Evolutionary conservation across 2,113 vertebrate genomes (phyloP).

Genomic region (Dinomys branickii): DNA sequence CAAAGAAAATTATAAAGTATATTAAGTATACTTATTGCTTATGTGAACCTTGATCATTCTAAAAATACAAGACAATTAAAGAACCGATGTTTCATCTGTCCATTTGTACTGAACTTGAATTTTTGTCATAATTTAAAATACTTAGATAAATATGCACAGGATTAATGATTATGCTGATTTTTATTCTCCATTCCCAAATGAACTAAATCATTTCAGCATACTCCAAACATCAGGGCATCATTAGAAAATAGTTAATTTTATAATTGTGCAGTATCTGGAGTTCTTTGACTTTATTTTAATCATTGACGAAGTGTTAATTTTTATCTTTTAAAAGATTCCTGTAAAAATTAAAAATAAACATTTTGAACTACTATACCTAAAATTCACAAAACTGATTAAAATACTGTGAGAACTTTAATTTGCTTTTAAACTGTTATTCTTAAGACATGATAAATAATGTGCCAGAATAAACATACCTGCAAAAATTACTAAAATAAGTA

Average conservation of each 20-base stretch:
- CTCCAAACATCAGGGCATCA: not conserved
- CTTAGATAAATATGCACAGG: not conserved
- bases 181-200: not conserved
- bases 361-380: not conserved
- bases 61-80: not conserved
- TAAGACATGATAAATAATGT: conserved; percentile 47
- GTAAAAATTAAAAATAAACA: not conserved
- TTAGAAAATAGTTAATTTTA: not conserved
- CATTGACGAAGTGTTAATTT: conserved; percentile 11
- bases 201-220: not conserved
- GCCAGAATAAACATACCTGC: conserved; percentile 56
- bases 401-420: conserved; percentile 30
- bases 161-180: not conserved
- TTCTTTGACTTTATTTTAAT: not conserved
- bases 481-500: conserved; percentile 56
- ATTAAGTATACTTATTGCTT: not conserved
- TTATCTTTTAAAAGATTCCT: not conserved
- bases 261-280: not conserved
- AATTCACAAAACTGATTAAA: conserved; percentile 44
- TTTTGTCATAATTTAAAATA: not conserved
- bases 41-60: not conserved
- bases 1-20: not conserved
- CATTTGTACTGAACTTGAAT: not conserved
- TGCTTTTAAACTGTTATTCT: conserved; percentile 23
- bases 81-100: not conserved